phyloP scores from a whole-genome alignment of 2,113 vertebrate genomes.

The Smithornis capensis region DNA sequence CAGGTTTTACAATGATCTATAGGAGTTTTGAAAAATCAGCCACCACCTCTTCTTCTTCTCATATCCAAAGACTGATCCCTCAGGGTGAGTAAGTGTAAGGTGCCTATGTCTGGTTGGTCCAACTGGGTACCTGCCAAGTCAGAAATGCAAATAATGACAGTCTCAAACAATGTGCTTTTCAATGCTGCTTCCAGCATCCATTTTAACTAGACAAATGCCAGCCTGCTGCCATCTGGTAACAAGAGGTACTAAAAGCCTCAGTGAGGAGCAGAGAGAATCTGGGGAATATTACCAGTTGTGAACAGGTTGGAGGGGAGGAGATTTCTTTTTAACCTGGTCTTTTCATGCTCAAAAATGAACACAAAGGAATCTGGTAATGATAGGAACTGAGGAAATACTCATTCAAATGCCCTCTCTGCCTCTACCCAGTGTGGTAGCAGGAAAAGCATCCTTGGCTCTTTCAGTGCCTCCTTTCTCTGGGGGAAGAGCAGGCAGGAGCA shows the following conservation, averaged over 20 bases:
- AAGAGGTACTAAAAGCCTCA: constrained; percentile 2
- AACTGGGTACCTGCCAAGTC: neutral
- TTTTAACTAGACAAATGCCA: constrained; percentile 59
- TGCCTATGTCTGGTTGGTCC: neutral
- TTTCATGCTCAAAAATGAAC: neutral
- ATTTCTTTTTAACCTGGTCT: neutral
- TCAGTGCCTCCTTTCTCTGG: neutral
- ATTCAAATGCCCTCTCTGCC: neutral
- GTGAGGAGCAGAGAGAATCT: neutral
- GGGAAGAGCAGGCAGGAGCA: neutral
- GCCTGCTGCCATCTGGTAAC: constrained; percentile 42
- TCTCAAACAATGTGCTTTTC: constrained; percentile 23
- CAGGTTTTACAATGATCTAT: neutral
- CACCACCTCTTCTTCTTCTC: neutral
- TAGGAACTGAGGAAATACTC: neutral
- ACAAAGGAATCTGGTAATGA: neutral
- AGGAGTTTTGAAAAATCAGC: neutral
- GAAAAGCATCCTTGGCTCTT: neutral
- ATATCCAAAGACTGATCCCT: neutral
- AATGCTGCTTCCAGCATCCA: constrained; percentile 6
- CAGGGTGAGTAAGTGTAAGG: neutral
- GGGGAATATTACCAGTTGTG: neutral
- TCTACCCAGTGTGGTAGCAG: neutral
- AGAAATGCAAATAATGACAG: constrained; percentile 21
- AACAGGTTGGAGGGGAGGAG: constrained; percentile 1